phyloP scores from a whole-genome alignment of 2,888 invertebrate species.

The Siphlonurus alternatus region DNA sequence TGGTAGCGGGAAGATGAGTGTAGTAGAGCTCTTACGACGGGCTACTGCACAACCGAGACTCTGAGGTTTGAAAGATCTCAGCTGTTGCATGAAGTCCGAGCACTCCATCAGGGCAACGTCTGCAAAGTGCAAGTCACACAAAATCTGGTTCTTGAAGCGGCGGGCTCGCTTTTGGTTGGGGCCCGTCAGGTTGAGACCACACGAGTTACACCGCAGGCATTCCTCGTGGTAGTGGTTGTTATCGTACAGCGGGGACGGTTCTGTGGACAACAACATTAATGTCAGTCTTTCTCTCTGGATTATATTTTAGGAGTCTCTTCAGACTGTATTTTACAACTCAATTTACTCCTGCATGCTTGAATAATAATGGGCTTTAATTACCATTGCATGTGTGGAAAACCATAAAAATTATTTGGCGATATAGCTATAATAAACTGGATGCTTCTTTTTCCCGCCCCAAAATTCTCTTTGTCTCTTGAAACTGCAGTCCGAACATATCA shows the following conservation, averaged over 20 bases:
- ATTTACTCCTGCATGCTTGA: too few species aligned
- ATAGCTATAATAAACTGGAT: too few species aligned
- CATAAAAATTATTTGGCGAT: too few species aligned
- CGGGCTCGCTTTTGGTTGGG: slow-evolving; percentile 50
- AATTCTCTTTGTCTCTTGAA: too few species aligned
- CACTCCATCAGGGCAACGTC: slow-evolving; percentile 96
- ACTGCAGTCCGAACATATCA: too few species aligned
- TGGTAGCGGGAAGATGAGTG: slow-evolving; percentile 82
- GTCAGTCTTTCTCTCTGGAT: too few species aligned
- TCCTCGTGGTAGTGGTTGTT: slow-evolving; percentile 96
- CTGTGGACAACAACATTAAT: slow-evolving; percentile 34
- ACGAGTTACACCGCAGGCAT: slow-evolving; percentile 91
- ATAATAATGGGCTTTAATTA: too few species aligned
- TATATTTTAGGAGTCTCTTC: neutral
- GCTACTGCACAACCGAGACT: slow-evolving; percentile 90
- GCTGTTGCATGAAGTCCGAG: slow-evolving; percentile 93
- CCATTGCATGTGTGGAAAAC: too few species aligned
- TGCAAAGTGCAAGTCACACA: slow-evolving; percentile 91
- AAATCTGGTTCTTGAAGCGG: slow-evolving; percentile 73
- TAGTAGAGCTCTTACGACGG: slow-evolving; percentile 81
- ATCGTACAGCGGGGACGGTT: slow-evolving; percentile 81
- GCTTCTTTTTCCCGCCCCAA: too few species aligned
- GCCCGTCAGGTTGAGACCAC: slow-evolving; percentile 82
- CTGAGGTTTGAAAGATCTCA: slow-evolving; percentile 90
- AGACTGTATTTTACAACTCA: too few species aligned